Evolutionary conservation across 2,888 invertebrate species (phyloP).

Genomic region (Agriopis aurantiaria): DNA sequence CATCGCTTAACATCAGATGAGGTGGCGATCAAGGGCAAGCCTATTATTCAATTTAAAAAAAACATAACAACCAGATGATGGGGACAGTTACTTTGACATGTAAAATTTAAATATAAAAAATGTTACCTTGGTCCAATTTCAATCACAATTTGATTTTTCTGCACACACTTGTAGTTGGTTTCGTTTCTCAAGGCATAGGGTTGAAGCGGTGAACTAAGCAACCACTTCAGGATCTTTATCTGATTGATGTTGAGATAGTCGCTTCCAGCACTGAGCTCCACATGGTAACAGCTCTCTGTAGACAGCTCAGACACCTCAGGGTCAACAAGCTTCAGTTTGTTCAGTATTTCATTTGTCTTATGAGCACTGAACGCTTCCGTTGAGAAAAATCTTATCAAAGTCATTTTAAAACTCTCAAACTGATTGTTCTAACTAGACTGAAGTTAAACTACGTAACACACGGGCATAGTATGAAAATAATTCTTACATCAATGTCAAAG

Average conservation of each 20-base stretch:
- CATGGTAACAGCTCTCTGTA: conserved; percentile 93
- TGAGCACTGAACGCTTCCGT: conserved; percentile 87
- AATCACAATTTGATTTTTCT: conserved; percentile 84
- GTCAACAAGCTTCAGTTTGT: conserved; percentile 82
- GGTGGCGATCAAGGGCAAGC: too few species aligned
- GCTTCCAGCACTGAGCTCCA: conserved; percentile 86
- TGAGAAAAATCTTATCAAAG: conserved; percentile 87
- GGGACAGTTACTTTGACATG: too few species aligned
- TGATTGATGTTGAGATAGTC: conserved; percentile 86
- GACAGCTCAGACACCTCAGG: conserved; percentile 82
- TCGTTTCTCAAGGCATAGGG: conserved; percentile 85
- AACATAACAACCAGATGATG: too few species aligned
- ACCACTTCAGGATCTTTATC: conserved; percentile 90
- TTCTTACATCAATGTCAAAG: conserved; percentile 83
- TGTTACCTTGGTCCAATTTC: conserved; percentile 95
- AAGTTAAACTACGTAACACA: conserved; percentile 40
- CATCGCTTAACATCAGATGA: too few species aligned
- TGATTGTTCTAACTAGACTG: conserved; percentile 56
- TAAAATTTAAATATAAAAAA: too few species aligned
- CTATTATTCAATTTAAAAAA: too few species aligned
- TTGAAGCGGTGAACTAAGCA: conserved; percentile 90
- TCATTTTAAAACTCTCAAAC: conserved; percentile 68
- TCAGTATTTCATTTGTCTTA: conserved; percentile 86
- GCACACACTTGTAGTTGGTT: conserved; percentile 77
- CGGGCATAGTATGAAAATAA: conserved; percentile 49